These are phyloP conservation scores for Oryzaephilus surinamensis DNA, from an alignment of 1,140 invertebrate genomes.

Conservation along the genomic window DNA sequence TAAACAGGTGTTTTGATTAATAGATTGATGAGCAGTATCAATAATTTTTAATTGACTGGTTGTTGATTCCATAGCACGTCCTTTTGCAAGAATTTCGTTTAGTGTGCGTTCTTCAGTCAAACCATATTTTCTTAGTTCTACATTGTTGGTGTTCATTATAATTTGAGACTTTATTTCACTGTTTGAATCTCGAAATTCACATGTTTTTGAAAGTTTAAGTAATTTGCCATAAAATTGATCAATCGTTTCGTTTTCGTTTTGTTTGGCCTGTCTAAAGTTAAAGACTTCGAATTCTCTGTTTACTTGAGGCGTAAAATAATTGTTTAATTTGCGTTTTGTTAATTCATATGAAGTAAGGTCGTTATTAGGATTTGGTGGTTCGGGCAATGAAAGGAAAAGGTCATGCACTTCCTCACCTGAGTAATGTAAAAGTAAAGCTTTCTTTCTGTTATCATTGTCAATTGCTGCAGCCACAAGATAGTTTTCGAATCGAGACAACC, in stretches of 20 bases:
- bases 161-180: constrained; percentile 4
- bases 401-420: not conserved
- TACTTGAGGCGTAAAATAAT: not conserved
- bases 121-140: not conserved
- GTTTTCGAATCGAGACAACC: too few relatives aligned
- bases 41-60: too few relatives aligned
- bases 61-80: constrained; percentile 2
- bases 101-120: constrained; percentile 1
- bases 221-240: constrained; percentile 5
- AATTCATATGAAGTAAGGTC: not conserved
- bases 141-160: constrained; percentile 1
- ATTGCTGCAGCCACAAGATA: not conserved
- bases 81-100: not conserved
- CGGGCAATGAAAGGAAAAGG: not conserved
- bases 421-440: not conserved
- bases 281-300: constrained; percentile 2
- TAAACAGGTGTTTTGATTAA: too few relatives aligned
- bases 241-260: constrained; percentile 1
- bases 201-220: constrained; percentile 2
- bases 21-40: too few relatives aligned
- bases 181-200: not conserved
- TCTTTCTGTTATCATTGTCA: not conserved
- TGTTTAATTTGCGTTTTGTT: not conserved
- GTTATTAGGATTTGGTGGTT: not conserved
- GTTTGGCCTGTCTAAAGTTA: not conserved